Evolutionary conservation across 2,888 invertebrate genomes (phyloP), one percentile per base, ranked within the genome.

Genomic region (Diplazon laetatorius): DNA sequence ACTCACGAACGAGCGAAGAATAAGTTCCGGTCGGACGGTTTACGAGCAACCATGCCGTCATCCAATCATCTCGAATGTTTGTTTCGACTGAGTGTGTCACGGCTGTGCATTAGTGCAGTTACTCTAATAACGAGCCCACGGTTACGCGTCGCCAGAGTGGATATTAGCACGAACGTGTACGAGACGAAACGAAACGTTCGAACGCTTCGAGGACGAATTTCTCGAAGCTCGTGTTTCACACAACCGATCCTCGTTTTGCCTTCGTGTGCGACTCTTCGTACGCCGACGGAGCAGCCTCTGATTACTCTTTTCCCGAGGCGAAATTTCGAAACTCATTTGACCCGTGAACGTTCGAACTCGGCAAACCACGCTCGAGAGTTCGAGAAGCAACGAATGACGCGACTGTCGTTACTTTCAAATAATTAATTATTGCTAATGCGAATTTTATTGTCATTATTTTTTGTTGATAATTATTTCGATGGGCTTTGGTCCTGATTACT

Each of bases 91-190:
- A 68, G 68, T 68, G 57, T 78, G 77, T 78, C 68, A 73, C 69
- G 73, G 42, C 50, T 78, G 57, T 69, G 62, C 69, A 73, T 78
- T 78, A 78, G 68, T 66, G 59, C 59, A 35, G 73, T 63, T 69
- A 44, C 50, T 73, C 77, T 78, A 78, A 78, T 73, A 65, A 63
- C 57, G 30, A 48, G 48, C 46, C 62, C 44, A 44, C 46, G 62
- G 62, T 62, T 35, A 42, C 35, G 50, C 71, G 60, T 25, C 52
- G 60, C 66, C 63, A 35, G 48, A 48, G 20, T 25, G 44, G 30
- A 18, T 20, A 22, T 30, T 30, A 30, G 30, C 6, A 37, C 20
- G 35, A n/a, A n/a, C n/a, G n/a, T n/a, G n/a, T n/a, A n/a, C n/a
- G n/a, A n/a, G n/a, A 25, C 39, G 18, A 44, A 48, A 55, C 30